phyloP scores from a whole-genome alignment of 2,888 invertebrate species.

The Lasius fuliginosus region DNA sequence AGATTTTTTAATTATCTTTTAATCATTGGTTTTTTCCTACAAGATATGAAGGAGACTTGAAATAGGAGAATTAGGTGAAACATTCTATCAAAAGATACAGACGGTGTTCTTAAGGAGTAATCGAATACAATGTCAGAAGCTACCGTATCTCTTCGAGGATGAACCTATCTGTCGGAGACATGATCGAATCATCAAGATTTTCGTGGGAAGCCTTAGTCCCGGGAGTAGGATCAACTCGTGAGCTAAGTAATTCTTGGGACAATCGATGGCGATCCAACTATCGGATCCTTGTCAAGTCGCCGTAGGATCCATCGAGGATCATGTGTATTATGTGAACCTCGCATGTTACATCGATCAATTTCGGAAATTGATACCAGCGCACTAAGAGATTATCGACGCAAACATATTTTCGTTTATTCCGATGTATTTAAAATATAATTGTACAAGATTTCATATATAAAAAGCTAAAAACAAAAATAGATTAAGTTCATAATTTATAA shows the following conservation, averaged over 20 bases:
- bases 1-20: background rate
- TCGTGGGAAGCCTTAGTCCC: conserved; percentile 20
- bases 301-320: conserved; percentile 26
- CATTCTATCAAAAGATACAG: conserved; percentile 7
- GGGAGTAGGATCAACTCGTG: conserved; percentile 39
- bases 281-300: conserved; percentile 49
- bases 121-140: conserved; percentile 17
- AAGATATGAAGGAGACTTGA: background rate
- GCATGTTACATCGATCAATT: conserved; percentile 62
- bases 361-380: conserved; percentile 22
- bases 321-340: conserved; percentile 37
- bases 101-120: conserved; percentile 12
- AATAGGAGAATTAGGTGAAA: background rate
- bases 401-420: background rate
- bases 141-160: conserved; percentile 22
- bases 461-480: background rate
- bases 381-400: conserved; percentile 24
- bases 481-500: conserved; percentile 6
- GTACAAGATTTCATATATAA: background rate
- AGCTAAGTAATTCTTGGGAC: conserved; percentile 46
- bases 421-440: background rate
- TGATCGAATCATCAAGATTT: conserved; percentile 48
- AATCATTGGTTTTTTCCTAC: background rate
- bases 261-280: conserved; percentile 43
- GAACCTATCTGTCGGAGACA: conserved; percentile 25